Percentiles rank a stretch among this genome's conserved stretches.
These are phyloP conservation scores for Microtus agrestis DNA, from an alignment of 2,797 vertebrate genomes.

Conservation along the genomic window DNA sequence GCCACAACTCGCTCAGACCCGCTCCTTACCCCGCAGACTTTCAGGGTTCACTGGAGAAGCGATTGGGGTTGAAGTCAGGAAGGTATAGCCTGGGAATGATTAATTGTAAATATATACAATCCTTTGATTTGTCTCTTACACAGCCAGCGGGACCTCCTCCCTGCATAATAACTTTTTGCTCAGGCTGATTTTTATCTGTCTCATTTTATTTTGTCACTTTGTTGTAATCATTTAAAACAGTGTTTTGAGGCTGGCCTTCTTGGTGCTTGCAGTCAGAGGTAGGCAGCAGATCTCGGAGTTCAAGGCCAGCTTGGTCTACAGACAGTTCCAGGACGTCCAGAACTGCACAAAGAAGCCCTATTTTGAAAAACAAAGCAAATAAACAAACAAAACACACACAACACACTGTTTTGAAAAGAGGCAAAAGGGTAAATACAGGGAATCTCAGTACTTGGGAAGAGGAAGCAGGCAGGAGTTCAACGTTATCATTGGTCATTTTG, in stretches of 20 bases:
- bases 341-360: not conserved
- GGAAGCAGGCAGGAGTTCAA: not conserved
- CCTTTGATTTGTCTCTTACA: conserved; percentile 15
- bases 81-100: not conserved
- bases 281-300: not conserved
- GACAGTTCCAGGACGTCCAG: not conserved
- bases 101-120: conserved; percentile 10
- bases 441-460: too few relatives aligned
- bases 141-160: not conserved
- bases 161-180: conserved; percentile 8
- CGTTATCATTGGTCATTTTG: not conserved
- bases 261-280: not conserved
- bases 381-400: not conserved
- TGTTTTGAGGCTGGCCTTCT: not conserved
- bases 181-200: not conserved
- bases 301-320: not conserved
- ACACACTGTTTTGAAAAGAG: not conserved
- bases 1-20: not conserved
- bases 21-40: conserved; percentile 10
- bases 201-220: conserved; percentile 16
- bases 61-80: not conserved
- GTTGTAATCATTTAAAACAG: not conserved
- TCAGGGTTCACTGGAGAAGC: conserved; percentile 21
- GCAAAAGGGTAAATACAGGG: not conserved
- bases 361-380: not conserved